Conservation (phyloP, 1,140 invertebrate genomes). For the Caenorhabditis remanei region DNA sequence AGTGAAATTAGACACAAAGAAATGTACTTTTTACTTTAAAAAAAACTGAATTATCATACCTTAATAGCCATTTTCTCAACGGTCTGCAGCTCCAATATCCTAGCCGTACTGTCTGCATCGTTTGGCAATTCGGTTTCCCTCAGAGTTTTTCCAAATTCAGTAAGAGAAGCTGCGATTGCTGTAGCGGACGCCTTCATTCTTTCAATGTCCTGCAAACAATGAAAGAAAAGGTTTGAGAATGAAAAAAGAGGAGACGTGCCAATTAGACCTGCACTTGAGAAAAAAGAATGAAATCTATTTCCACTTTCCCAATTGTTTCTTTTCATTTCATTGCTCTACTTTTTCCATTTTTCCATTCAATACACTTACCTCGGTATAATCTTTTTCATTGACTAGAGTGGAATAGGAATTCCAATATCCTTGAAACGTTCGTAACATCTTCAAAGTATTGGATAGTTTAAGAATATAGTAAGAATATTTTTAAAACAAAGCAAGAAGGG, state of each 20-base stretch:
- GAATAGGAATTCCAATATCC: slow-evolving; percentile 53
- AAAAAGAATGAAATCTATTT: background rate
- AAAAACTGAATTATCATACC: slow-evolving; percentile 50
- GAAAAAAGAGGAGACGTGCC: background rate
- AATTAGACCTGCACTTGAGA: slow-evolving; percentile 48
- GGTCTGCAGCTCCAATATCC: slow-evolving; percentile 83
- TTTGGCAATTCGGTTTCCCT: slow-evolving; percentile 87
- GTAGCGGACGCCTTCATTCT: slow-evolving; percentile 91
- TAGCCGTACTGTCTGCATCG: slow-evolving; percentile 85
- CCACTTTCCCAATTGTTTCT: background rate
- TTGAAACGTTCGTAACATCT: slow-evolving; percentile 47
- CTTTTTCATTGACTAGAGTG: slow-evolving; percentile 44
- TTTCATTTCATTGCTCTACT: background rate
- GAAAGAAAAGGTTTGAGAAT: slow-evolving; percentile 41
- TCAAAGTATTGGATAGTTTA: background rate
- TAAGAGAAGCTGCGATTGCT: slow-evolving; percentile 87
- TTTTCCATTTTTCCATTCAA: background rate
- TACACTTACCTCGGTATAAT: slow-evolving; percentile 25
- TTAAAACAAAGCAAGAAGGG: background rate
- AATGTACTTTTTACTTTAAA: background rate
- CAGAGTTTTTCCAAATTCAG: slow-evolving; percentile 86
- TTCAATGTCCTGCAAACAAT: slow-evolving; percentile 86
- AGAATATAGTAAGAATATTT: background rate
- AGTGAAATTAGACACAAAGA: background rate
- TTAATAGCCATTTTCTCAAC: slow-evolving; percentile 77